These are phyloP conservation scores for Astyanax mexicanus DNA, from an alignment of 2,797 vertebrate species.

Conservation along the genomic window DNA sequence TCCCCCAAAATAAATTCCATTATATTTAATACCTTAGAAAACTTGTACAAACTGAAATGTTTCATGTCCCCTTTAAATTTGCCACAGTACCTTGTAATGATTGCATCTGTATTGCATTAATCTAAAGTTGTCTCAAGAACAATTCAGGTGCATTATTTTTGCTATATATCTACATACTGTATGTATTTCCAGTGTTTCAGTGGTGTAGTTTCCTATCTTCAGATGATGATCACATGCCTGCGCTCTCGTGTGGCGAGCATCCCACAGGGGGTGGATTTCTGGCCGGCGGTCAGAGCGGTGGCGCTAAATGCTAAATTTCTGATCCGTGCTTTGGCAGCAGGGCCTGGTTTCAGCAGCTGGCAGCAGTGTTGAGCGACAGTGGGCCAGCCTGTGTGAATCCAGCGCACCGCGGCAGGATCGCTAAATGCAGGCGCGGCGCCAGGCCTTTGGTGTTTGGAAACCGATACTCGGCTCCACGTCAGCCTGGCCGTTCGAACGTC, in stretches of 20 bases:
- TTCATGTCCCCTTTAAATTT: too few relatives aligned
- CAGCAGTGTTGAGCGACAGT: slow-evolving; percentile 39
- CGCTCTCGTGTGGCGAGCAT: slow-evolving; percentile 17
- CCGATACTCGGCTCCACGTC: slow-evolving; percentile 64
- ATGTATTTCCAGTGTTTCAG: too few relatives aligned
- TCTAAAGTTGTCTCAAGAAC: too few relatives aligned
- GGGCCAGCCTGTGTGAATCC: slow-evolving; percentile 36
- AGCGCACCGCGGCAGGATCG: slow-evolving; percentile 33
- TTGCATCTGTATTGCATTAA: too few relatives aligned
- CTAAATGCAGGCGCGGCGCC: slow-evolving; percentile 46
- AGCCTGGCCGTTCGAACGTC: slow-evolving; percentile 61
- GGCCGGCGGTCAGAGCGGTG: slow-evolving; percentile 40
- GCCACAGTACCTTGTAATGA: too few relatives aligned
- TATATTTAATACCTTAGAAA: too few relatives aligned
- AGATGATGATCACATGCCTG: slow-evolving; percentile 19
- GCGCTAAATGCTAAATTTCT: slow-evolving; percentile 45
- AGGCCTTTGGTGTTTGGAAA: slow-evolving; percentile 66
- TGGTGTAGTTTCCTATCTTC: too few relatives aligned
- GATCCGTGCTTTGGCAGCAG: slow-evolving; percentile 45
- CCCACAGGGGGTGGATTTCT: slow-evolving; percentile 27
- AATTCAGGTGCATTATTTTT: too few relatives aligned
- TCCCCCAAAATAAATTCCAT: too few relatives aligned
- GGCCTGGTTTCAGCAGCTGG: slow-evolving; percentile 40
- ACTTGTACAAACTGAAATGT: too few relatives aligned
- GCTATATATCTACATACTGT: too few relatives aligned